phyloP scores from a whole-genome alignment of 2,797 vertebrate genomes.

The Sebastes baramenuke region DNA sequence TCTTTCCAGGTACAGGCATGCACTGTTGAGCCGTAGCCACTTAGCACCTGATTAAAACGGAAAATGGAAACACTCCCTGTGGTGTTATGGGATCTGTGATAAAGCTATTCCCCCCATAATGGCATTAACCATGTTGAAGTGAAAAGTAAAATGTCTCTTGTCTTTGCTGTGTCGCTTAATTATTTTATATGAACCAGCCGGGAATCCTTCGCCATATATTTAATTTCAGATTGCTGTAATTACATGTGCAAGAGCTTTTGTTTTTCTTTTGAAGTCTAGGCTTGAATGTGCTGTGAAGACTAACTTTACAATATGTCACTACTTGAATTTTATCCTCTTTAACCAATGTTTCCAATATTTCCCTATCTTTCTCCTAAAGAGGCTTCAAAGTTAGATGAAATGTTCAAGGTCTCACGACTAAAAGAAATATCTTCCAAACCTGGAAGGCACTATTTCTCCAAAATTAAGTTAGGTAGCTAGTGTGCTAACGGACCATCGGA shows the following conservation, averaged over 20 bases:
- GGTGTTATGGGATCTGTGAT: slow-evolving; percentile 67
- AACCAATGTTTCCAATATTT: background rate
- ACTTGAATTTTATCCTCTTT: background rate
- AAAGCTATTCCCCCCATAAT: slow-evolving; percentile 53
- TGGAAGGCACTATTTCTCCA: background rate
- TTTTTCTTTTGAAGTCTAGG: background rate
- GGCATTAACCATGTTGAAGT: slow-evolving; percentile 56
- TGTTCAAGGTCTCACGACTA: background rate
- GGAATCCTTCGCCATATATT: slow-evolving; percentile 24
- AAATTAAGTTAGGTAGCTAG: background rate
- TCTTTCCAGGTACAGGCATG: slow-evolving; percentile 72
- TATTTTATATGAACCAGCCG: slow-evolving; percentile 49
- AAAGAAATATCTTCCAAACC: background rate
- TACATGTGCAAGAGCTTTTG: slow-evolving; percentile 2
- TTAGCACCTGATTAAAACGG: slow-evolving; percentile 81
- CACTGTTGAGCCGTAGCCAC: slow-evolving; percentile 75
- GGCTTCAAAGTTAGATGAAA: background rate
- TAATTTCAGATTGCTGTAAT: slow-evolving; percentile 28
- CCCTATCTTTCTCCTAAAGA: background rate
- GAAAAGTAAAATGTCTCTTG: slow-evolving; percentile 56
- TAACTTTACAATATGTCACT: background rate
- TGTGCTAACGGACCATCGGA: background rate
- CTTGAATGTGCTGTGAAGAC: background rate
- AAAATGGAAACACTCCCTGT: slow-evolving; percentile 70
- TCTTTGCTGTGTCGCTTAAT: slow-evolving; percentile 42